Base-by-base conservation (phyloP, 2,888 invertebrate genomes). In the Orthosia cruda region DNA sequence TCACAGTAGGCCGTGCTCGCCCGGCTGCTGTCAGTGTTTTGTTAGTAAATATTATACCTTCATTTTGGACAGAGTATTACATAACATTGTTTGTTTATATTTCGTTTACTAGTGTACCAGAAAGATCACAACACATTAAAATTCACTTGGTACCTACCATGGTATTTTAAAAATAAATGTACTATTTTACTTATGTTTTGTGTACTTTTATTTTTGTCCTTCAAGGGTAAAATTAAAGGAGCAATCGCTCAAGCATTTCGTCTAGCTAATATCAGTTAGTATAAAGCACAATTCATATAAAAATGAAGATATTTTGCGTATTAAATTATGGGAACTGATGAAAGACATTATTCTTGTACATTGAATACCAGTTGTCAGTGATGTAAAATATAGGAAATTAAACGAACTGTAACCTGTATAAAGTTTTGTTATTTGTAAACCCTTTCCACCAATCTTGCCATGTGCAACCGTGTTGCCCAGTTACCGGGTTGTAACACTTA, bases 261-360 rank as follows among this genome's bases (percentile, higher is more conserved):
- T 40, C 59, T 23, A 70, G 20, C 26, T 16, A 32, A 49, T 75
- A 67, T 55, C 77, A 77, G 26, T 71, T 66, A 67, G 18, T 70
- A 52, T 59, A 62, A 76, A 80, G 84, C 84, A 83, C 82, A 83
- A 80, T 83, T 80, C 75, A 83, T 76, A 52, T 67, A 11, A 73
- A 66, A 71, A 76, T 66, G 12, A 73, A 69, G 57, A 81, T 87
- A 77, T 84, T 80, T 85, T 77, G 74, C 79, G 65, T 86, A 81
- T 81, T 83, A 80, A 78, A 81, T 87, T 72, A 69, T 75, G 50
- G 47, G 73, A 82, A 80, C 82, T 85, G 76, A 77, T 77, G 23
- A 66, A 75, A 82, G 61, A 86, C 75, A 77, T 87, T 89, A 90
- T 91, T 90, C 90, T 91, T 91, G 88, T 91, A 91, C 89, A 88